Percentiles rank a stretch among this genome's conserved stretches.
phyloP scores from a whole-genome alignment of 1,140 invertebrate species.

The Ceratina australensis region DNA sequence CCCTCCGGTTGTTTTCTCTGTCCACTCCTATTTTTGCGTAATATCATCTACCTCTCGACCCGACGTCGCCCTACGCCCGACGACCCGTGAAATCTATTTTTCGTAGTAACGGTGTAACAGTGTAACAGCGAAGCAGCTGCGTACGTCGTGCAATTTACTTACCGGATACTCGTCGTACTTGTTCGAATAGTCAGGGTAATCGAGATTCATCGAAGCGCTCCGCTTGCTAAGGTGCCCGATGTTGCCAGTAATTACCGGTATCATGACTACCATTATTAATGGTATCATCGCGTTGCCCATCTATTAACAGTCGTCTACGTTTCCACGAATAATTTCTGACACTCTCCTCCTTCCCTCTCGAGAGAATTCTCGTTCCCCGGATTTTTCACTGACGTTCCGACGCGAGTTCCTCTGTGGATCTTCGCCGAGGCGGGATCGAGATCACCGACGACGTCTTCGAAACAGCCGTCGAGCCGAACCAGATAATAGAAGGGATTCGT shows the following conservation, averaged over 20 bases:
- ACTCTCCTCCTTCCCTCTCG: no score
- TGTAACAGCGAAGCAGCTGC: background rate
- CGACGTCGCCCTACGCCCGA: background rate
- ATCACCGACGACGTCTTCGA: no score
- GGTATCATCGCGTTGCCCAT: conserved; percentile 46
- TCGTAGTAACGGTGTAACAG: background rate
- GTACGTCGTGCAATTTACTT: conserved; percentile 27
- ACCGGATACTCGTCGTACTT: conserved; percentile 60
- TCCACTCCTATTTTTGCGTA: background rate
- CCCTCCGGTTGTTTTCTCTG: background rate
- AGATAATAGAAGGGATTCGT: no score
- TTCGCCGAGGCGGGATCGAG: background rate
- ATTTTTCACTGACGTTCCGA: background rate
- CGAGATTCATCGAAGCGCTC: conserved; percentile 8
- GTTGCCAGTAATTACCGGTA: conserved; percentile 39
- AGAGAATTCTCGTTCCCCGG: background rate
- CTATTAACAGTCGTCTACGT: background rate
- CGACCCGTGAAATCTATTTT: background rate
- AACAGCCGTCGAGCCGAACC: no score
- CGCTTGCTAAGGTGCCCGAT: conserved; percentile 47
- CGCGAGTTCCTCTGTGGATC: background rate
- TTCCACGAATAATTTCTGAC: background rate
- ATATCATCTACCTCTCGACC: background rate
- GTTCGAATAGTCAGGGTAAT: conserved; percentile 50
- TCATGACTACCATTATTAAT: conserved; percentile 42